Evolutionary conservation across 2,113 vertebrate genomes (phyloP), one percentile per base, ranked within the genome.

Genomic region (Porphyrio hochstetteri): DNA sequence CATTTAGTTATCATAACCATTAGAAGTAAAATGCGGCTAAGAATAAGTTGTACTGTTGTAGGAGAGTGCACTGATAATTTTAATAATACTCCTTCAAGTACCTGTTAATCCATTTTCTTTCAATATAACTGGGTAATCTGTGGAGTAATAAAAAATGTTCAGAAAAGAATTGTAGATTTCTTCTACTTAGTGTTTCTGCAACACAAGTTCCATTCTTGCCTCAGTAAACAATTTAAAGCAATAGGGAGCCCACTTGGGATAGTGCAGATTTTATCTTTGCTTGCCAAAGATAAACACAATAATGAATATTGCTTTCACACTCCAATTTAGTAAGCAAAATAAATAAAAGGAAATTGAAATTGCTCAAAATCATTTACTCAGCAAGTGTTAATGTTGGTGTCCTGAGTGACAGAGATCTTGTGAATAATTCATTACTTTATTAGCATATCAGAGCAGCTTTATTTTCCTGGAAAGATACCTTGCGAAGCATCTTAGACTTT

Each of bases 361-460:
- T 75, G 25, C 27, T 88, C 52, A 89, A 93, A 95, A 84, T 67
- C 9, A 46, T 94, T 96, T 96, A 85, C 60, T 95, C 70, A 92
- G 61, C 67, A 91, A 86, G 28, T 86, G 53, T 75, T 91, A 91
- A 67, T 92, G 52, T 77, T 95, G 88, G 16, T 79, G 55, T 90
- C 86, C 84, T 96, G 68, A 65, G 52, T 93, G 81, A 95, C 70
- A 56, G 31, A 84, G n/a, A 46, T 64, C 25, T 77, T 79, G 40
- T 95, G 71, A 95, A 96, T 94, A 95, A 93, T 77, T 89, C 48
- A 92, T 92, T 38, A 14, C 2, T 7, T 65, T 24, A 96, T 97
- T 97, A 96, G 33, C 89, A 96, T 91, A 95, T 90, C 87, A 97
- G 92, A 97, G 74, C 35, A 71, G 10, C 16, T 52, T 86, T 72